A percentile compares a stretch with the other conserved stretches of the same genome.
phyloP scores from a whole-genome alignment of 2,797 vertebrate genomes.

The Sebastes reedi region DNA sequence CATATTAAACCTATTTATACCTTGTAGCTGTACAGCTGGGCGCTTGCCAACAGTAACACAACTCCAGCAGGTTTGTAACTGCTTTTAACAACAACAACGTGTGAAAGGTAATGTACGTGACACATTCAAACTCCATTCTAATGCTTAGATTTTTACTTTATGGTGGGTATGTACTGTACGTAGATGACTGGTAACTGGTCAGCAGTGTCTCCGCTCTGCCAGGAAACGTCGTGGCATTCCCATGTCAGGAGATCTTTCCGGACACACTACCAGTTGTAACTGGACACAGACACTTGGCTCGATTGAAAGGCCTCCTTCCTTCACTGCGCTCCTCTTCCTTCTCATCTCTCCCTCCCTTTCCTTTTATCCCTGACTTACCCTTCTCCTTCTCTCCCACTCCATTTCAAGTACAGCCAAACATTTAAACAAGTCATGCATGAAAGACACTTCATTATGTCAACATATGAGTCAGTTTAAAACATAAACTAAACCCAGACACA shows the following conservation, averaged over 20 bases:
- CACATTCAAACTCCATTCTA: background rate
- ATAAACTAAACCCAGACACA: background rate
- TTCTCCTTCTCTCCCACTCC: background rate
- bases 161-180: slow-evolving; percentile 2
- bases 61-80: slow-evolving; percentile 5
- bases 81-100: slow-evolving; percentile 24
- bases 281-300: slow-evolving; percentile 64
- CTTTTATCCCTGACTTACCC: background rate
- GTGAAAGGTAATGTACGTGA: background rate
- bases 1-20: slow-evolving; percentile 54
- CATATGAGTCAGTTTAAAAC: slow-evolving; percentile 1
- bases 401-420: slow-evolving; percentile 7
- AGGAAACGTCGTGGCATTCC: slow-evolving; percentile 63
- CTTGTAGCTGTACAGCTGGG: slow-evolving; percentile 10
- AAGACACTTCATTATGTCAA: background rate
- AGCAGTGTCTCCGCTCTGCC: slow-evolving; percentile 32
- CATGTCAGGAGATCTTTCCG: slow-evolving; percentile 71
- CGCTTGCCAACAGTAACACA: slow-evolving; percentile 23
- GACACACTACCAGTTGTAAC: slow-evolving; percentile 74
- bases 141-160: background rate
- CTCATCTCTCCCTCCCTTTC: background rate
- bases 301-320: slow-evolving; percentile 34
- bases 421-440: background rate
- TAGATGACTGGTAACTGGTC: background rate
- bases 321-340: slow-evolving; percentile 13